Base-by-base conservation (phyloP, 23 tunicate species). In the Aplidium turbinatum region DNA sequence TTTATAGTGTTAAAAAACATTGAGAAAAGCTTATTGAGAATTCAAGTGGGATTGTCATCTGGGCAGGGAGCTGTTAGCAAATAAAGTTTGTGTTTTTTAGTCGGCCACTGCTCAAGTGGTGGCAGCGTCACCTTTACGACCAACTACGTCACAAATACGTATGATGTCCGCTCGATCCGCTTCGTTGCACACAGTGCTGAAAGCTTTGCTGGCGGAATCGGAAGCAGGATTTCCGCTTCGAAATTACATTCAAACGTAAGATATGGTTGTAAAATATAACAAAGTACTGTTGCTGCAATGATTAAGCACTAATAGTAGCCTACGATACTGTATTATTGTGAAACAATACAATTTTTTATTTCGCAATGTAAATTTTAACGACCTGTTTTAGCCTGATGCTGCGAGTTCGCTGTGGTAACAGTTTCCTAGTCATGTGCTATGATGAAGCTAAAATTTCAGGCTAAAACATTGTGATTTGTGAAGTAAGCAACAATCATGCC, bases 161-260 rank as follows among this genome's bases (percentile, higher is more conserved):
- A 32, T 57, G 22, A 88, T 88, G 96, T 88, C 96, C 19, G 96
- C 96, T 33, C 72, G 77, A 23, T 88, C 96, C 57, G 96, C 87
- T 50, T 75, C 87, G 9, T 33, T 45, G 13, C 96, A 88, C 47
- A 19, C 35, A 0, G 47, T 76, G 35, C 54, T 82, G 73, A 61
- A 72, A 19, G 87, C 96, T 33, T 58, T 88, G 16, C 32, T 34
- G 26, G 72, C 87, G 24, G 96, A 88, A 81, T 42, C 87, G 4
- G 96, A 88, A n/a, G 96, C 87, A 0, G 96, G 96, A 18, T 88
- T 63, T 58, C 96, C 96, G 26, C 76, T 88, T 42, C 73, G 83
- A 30, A 69, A 81, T 25, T 88, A 88, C 52, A 29, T 75, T 1
- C 67, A 47, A 35, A 79, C 67, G 95, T 87, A 26, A 4, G 65